A percentile compares a stretch with the other conserved stretches of the same genome.
phyloP scores from a whole-genome alignment of 2,797 vertebrate genomes.

The Fundulus diaphanus region DNA sequence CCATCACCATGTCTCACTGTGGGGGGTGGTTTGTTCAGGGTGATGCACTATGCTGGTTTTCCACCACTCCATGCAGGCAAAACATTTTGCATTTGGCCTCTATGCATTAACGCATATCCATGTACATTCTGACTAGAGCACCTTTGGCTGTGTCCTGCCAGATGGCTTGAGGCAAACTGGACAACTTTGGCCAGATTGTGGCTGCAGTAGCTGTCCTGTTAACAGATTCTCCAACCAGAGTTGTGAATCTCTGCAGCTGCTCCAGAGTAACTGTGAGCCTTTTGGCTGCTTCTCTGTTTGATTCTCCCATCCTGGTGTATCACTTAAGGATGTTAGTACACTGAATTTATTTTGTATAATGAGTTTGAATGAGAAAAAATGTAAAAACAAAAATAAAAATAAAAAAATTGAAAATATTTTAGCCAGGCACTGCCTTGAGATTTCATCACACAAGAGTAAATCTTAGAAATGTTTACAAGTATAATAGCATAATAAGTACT shows the following conservation, averaged over 20 bases:
- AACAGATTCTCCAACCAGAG: not conserved
- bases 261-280: not conserved
- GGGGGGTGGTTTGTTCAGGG: not conserved
- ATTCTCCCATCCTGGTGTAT: not conserved
- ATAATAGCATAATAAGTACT: not conserved
- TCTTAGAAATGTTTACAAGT: not conserved
- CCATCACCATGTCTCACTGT: not conserved
- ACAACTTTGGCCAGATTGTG: not conserved
- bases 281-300: not conserved
- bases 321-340: not conserved
- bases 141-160: not conserved
- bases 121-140: not conserved
- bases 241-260: not conserved
- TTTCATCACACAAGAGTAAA: not conserved
- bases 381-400: too few relatives aligned
- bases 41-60: not conserved
- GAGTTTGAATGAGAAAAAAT: too few relatives aligned
- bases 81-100: not conserved
- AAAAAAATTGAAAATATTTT: too few relatives aligned
- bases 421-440: not conserved
- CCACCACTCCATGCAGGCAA: not conserved
- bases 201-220: not conserved
- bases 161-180: not conserved
- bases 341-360: too few relatives aligned
- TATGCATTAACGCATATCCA: not conserved